Evolutionary conservation across 2,888 invertebrate genomes (phyloP).

Genomic region (Eupithecia abbreviata): DNA sequence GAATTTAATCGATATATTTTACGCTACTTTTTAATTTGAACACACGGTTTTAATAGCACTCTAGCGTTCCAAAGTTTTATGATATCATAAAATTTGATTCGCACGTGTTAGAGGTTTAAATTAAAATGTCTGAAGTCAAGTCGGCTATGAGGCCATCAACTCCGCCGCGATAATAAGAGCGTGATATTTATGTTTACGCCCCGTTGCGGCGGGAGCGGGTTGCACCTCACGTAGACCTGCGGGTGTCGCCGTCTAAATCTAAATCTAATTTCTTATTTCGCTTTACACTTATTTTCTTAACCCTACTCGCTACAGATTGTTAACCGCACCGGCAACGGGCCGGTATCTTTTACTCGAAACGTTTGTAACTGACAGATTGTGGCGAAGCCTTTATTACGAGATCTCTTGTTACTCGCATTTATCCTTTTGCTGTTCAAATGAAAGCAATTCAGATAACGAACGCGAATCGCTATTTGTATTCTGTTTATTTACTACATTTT

Average conservation of each 20-base stretch:
- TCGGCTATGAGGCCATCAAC: slow-evolving; percentile 58
- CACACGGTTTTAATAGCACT: slow-evolving; percentile 7
- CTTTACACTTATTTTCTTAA: slow-evolving; percentile 63
- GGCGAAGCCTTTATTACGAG: slow-evolving; percentile 29
- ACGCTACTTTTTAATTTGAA: background rate
- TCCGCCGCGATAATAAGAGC: slow-evolving; percentile 55
- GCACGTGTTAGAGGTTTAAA: slow-evolving; percentile 56
- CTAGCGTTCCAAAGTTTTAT: slow-evolving; percentile 44
- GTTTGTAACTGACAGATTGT: slow-evolving; percentile 32
- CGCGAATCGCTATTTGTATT: slow-evolving; percentile 23
- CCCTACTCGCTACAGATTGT: slow-evolving; percentile 40
- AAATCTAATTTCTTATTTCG: slow-evolving; percentile 77
- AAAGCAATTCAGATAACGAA: slow-evolving; percentile 24
- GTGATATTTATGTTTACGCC: slow-evolving; percentile 51
- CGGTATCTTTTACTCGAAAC: slow-evolving; percentile 5
- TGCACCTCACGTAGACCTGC: slow-evolving; percentile 53
- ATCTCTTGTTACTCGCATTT: slow-evolving; percentile 22
- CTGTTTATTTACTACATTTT: background rate
- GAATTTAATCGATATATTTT: slow-evolving; percentile 2
- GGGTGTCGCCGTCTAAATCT: slow-evolving; percentile 65
- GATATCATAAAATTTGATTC: slow-evolving; percentile 54
- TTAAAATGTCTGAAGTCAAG: slow-evolving; percentile 57
- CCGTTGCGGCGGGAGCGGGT: slow-evolving; percentile 42
- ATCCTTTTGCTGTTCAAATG: slow-evolving; percentile 33
- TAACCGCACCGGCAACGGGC: slow-evolving; percentile 35